A percentile compares a stretch with the other conserved stretches of the same genome.
Conservation (phyloP, 2,888 invertebrate genomes). For the Maniola hyperantus region DNA sequence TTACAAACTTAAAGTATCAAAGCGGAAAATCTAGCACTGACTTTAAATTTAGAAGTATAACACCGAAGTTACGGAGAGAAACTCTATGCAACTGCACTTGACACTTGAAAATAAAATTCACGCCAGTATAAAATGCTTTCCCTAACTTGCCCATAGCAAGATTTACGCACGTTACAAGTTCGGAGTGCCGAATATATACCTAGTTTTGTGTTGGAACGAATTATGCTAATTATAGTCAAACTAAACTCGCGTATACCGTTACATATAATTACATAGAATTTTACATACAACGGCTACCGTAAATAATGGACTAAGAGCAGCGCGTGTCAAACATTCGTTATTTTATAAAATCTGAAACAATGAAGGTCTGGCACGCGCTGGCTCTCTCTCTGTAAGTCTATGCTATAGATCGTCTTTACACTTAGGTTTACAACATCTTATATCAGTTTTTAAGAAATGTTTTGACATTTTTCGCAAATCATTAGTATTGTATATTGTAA, state of each 20-base stretch:
- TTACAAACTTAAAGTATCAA: conserved; percentile 22
- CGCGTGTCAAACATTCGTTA: too few species aligned
- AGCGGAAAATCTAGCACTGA: conserved; percentile 22
- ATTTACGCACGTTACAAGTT: conserved; percentile 22
- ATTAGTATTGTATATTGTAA: neutral
- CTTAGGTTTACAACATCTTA: too few species aligned
- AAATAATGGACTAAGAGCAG: too few species aligned
- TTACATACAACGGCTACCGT: too few species aligned
- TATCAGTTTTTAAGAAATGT: too few species aligned
- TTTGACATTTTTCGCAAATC: too few species aligned
- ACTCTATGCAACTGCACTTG: conserved; percentile 32
- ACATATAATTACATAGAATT: neutral
- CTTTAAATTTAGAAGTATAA: conserved; percentile 28
- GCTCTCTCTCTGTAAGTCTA: too few species aligned
- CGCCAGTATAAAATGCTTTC: conserved; percentile 17
- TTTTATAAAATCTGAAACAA: too few species aligned
- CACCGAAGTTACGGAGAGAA: conserved; percentile 18
- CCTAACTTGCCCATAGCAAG: conserved; percentile 19
- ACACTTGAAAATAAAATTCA: conserved; percentile 32
- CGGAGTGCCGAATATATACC: conserved; percentile 15
- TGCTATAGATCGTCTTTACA: too few species aligned
- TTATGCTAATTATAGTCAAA: conserved; percentile 4
- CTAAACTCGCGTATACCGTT: neutral
- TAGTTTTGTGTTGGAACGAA: conserved; percentile 3
- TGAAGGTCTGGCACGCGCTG: too few species aligned